Evolutionary conservation across 2,888 invertebrate genomes (phyloP), one percentile per base, ranked within the genome.

Genomic region (Drosophila differens): DNA sequence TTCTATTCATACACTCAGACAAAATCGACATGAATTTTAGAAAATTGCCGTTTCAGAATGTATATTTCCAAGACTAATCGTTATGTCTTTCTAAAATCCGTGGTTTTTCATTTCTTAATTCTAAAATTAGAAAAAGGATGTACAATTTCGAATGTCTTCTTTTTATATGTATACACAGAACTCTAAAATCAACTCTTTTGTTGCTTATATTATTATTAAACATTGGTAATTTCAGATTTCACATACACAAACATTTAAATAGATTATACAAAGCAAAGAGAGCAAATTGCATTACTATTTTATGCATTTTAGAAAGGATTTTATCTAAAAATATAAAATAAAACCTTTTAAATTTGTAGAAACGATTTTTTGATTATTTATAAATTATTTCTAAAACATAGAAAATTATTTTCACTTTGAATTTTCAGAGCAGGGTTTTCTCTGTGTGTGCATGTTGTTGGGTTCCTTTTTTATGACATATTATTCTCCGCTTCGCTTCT

Each of bases 31-130:
- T 25, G 25, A 9, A 25, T 25, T 22, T 14, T 7, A 0, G 7
- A 4, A 22, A 47, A 47, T 47, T 53, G 62, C 62, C 75, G 60
- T 65, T 4, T 44, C 14, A 14, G 22, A 47, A 4, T 7, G 6
- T 6, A 22, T 22, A 7, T 14, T 22, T 44, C 6, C 1, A 14
- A 22, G 5, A 22, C 3, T 44, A 3, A 10, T 10, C 1, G 0
- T 7, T 19, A 3, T 39, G 39, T 39, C 16, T 9, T 39, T 9
- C 19, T 4, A 19, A 35, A 16, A 37, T 37, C 3, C 37, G 5
- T 7, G 3, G 7, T 16, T 7, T 32, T 39, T 39, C 19, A 33
- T 10, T 37, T 37, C 7, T 16, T 7, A 37, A 37, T 19, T 39
- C 19, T 41, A 4, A 44, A 22, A 22, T 6, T 44, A 1, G 12